Base-by-base conservation (phyloP, 30 jellyfish, hydroid and myxozoan genomes). In the Cassiopea andromeda region DNA sequence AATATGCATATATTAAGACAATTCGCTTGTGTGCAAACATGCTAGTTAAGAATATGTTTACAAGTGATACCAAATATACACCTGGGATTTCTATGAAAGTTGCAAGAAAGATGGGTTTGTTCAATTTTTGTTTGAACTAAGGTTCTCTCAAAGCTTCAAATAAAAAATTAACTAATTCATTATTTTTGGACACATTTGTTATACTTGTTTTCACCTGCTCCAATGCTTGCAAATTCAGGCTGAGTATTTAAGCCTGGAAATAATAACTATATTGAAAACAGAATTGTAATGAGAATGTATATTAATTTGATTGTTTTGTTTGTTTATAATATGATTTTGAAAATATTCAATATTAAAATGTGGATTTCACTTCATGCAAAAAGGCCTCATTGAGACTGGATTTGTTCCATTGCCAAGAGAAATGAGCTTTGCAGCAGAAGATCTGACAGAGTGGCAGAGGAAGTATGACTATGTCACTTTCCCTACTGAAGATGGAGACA, bases 341-440 rank as follows among this genome's bases (percentile, higher is more conserved):
- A 27, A 27, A 27, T 27, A 27, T 27, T 27, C 38, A 27, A 10
- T 54, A 54, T 54, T 54, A 10, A 54, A 54, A 54, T 3, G 7
- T 3, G 64, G 64, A 54, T 54, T 54, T 54, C 64, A 6, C 43
- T 5, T 69, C 18, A 60, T 46, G n/a, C 45, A 27, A 48, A 13
- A 9, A 95, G 99, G 99, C 16, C 87, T 95, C 46, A 48, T 88
- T 38, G 93, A 93, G 10, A 69, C 84, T 18, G 98, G 98, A 16
- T 85, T 91, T 48, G 64, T 89, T 3, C 98, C 98, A 44, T 90
- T 96, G 60, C 99, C 99, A 69, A 70, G 97, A 72, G 99, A 96
- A 71, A 96, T 96, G 98, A 96, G 97, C 77, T 96, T 96, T 60
- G 90, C 96, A 7, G 85, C 93, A 44, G 95, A 92, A 75, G 88